A percentile compares a stretch with the other conserved stretches of the same genome.
Conservation (phyloP, 2,113 vertebrate genomes). For the Physeter macrocephalus region DNA sequence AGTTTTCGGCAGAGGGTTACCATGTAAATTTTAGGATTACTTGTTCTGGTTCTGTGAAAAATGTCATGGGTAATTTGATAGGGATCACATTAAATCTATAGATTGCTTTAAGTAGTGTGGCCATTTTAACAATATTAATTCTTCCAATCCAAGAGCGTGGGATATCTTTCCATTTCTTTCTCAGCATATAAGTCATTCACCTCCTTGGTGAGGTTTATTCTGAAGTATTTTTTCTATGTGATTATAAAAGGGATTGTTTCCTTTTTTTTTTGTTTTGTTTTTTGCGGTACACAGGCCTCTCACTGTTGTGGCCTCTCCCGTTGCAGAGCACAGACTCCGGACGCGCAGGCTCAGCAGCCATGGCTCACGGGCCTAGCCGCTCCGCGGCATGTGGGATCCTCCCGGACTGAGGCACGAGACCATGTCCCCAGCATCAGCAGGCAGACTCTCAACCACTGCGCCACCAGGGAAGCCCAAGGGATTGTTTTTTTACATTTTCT, state of each 20-base stretch:
- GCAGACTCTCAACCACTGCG: too few species aligned
- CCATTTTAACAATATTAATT: not conserved
- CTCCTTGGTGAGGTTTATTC: not conserved
- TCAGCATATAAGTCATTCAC: not conserved
- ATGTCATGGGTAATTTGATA: not conserved
- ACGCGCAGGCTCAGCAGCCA: too few species aligned
- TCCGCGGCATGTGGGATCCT: too few species aligned
- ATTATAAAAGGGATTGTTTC: not conserved
- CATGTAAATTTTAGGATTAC: not conserved
- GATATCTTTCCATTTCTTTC: not conserved
- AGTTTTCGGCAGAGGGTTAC: not conserved
- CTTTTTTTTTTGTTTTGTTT: not conserved
- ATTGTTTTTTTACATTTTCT: not conserved
- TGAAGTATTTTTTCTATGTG: not conserved
- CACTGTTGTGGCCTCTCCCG: too few species aligned
- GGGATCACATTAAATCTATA: not conserved
- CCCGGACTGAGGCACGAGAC: too few species aligned
- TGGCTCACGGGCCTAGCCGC: too few species aligned
- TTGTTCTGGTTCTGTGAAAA: not conserved
- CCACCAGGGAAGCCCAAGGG: too few species aligned
- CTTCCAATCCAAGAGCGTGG: not conserved
- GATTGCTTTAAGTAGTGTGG: not conserved
- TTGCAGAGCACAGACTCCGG: too few species aligned
- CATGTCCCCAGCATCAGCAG: too few species aligned
- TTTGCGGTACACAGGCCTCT: too few species aligned